phyloP scores from a whole-genome alignment of 2,888 invertebrate species.

The Pomacea canaliculata region DNA sequence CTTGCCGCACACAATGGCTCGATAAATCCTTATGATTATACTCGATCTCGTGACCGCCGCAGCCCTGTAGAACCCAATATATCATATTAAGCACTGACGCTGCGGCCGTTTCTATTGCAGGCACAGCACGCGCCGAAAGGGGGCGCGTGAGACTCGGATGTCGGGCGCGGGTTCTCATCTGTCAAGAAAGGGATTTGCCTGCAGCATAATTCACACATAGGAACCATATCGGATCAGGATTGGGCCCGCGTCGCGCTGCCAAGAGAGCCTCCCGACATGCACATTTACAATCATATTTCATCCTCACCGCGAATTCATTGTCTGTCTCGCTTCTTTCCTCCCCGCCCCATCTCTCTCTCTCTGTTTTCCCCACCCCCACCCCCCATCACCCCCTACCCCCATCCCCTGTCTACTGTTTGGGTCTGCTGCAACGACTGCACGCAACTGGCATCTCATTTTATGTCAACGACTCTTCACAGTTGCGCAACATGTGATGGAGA shows the following conservation, averaged over 20 bases:
- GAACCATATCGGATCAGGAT: slow-evolving; percentile 18
- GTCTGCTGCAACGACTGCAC: too few species aligned
- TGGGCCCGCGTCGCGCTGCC: not conserved
- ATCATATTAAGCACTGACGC: slow-evolving; percentile 26
- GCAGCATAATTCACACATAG: slow-evolving; percentile 16
- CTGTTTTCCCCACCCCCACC: not conserved
- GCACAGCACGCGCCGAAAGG: slow-evolving; percentile 14
- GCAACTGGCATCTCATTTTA: too few species aligned
- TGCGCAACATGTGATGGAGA: too few species aligned
- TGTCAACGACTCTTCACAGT: too few species aligned
- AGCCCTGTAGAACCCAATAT: slow-evolving; percentile 4
- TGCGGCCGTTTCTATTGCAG: slow-evolving; percentile 6
- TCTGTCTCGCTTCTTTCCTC: not conserved
- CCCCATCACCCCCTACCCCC: not conserved
- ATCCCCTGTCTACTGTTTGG: too few species aligned
- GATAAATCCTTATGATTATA: slow-evolving; percentile 35
- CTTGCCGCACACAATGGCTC: slow-evolving; percentile 29
- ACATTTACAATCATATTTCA: slow-evolving; percentile 8
- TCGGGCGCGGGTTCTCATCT: slow-evolving; percentile 9
- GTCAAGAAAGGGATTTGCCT: slow-evolving; percentile 16
- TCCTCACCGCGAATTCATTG: too few species aligned
- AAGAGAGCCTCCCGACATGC: slow-evolving; percentile 13
- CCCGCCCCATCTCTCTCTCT: not conserved
- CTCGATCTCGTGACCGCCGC: slow-evolving; percentile 2
- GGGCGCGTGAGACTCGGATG: slow-evolving; percentile 20